These are phyloP conservation scores for Eupithecia subfuscata DNA, from an alignment of 2,888 invertebrate species.

Conservation along the genomic window DNA sequence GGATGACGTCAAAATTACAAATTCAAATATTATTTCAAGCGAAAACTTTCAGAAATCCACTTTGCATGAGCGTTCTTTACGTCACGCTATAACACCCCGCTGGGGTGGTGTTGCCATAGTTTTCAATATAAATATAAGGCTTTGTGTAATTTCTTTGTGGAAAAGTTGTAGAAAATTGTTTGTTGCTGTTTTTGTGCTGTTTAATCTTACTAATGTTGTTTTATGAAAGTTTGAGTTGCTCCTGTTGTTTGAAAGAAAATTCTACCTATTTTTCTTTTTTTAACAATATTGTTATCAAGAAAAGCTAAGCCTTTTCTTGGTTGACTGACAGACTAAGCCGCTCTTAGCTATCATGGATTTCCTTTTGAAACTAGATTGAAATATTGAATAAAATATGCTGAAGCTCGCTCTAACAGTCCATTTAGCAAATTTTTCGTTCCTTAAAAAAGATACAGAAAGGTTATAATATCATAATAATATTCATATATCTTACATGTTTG, in stretches of 20 bases:
- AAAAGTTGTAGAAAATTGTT: conserved; percentile 16
- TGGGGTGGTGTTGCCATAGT: conserved; percentile 51
- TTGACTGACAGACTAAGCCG: neutral
- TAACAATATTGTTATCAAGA: neutral
- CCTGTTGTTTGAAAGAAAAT: conserved; percentile 7
- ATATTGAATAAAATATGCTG: neutral
- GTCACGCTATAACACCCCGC: conserved; percentile 60
- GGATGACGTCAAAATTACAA: conserved; percentile 70
- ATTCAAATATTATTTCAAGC: conserved; percentile 78
- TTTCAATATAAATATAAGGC: conserved; percentile 51
- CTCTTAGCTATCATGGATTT: neutral
- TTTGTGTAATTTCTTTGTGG: conserved; percentile 30
- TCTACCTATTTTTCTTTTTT: neutral
- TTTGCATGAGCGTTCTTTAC: conserved; percentile 75
- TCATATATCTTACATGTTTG: too few species aligned
- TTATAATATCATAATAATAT: too few species aligned
- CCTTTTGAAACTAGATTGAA: neutral
- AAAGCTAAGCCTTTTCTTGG: neutral
- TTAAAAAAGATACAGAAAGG: neutral
- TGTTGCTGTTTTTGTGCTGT: conserved; percentile 19
- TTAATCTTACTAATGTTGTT: conserved; percentile 17
- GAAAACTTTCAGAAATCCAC: conserved; percentile 75
- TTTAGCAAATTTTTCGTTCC: neutral
- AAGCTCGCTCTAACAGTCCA: neutral
- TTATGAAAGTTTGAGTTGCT: conserved; percentile 1